phyloP scores from a whole-genome alignment of 2,888 invertebrate species.

The Eretmocerus hayati region DNA sequence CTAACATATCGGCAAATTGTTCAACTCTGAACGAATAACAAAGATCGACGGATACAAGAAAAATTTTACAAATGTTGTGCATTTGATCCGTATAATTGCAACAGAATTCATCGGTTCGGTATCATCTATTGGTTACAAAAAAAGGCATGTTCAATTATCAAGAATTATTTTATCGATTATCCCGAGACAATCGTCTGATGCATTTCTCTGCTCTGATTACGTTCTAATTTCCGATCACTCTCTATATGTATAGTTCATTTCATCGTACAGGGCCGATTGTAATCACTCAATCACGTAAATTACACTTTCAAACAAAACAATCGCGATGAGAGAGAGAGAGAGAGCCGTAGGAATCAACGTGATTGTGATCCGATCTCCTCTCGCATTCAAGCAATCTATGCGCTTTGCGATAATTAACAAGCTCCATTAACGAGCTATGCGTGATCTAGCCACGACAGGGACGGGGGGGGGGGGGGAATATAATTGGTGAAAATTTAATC shows the following conservation, averaged over 20 bases:
- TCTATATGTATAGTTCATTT: background rate
- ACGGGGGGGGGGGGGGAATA: constrained; percentile 13
- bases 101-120: no score
- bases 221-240: constrained; percentile 14
- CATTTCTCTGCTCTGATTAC: constrained; percentile 15
- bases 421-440: constrained; percentile 17
- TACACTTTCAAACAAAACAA: constrained; percentile 20
- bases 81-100: no score
- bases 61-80: no score
- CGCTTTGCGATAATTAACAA: constrained; percentile 18
- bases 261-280: constrained; percentile 14
- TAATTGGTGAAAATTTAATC: constrained; percentile 21
- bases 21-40: no score
- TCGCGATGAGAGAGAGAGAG: background rate
- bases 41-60: no score
- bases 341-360: constrained; percentile 15
- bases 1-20: no score
- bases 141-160: no score
- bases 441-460: background rate
- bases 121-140: no score
- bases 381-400: no score
- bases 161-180: no score
- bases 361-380: constrained; percentile 12
- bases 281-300: constrained; percentile 23
- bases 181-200: no score